Evolutionary conservation across 2,888 invertebrate genomes (phyloP).

Genomic region (Lasioglossum pauxillum): DNA sequence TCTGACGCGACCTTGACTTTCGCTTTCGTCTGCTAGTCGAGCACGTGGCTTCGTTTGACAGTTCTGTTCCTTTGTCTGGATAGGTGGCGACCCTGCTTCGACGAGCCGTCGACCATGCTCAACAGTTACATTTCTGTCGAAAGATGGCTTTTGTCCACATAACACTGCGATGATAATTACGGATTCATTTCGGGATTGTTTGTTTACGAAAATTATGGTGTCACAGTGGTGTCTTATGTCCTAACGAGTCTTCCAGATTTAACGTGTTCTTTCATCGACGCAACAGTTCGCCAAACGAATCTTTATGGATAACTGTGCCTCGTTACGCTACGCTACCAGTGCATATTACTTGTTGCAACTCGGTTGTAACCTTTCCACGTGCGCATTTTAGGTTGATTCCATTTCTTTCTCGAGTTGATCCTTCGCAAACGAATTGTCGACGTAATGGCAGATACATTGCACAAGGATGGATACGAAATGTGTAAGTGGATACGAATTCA

Average conservation of each 20-base stretch:
- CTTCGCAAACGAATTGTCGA: slow-evolving; percentile 3
- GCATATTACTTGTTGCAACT: slow-evolving; percentile 45
- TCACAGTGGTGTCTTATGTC: slow-evolving; percentile 1
- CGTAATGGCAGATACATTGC: slow-evolving; percentile 77
- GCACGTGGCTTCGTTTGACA: slow-evolving; percentile 76
- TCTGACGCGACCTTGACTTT: slow-evolving; percentile 54
- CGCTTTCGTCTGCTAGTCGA: slow-evolving; percentile 70
- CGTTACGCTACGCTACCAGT: slow-evolving; percentile 5
- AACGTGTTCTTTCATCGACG: background rate
- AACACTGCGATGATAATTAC: slow-evolving; percentile 35
- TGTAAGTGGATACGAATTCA: slow-evolving; percentile 70
- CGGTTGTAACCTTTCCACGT: slow-evolving; percentile 67
- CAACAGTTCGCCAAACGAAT: background rate
- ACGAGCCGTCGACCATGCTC: slow-evolving; percentile 25
- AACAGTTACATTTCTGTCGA: slow-evolving; percentile 57
- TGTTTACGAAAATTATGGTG: slow-evolving; percentile 34
- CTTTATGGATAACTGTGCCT: slow-evolving; percentile 47
- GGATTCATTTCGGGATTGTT: slow-evolving; percentile 59
- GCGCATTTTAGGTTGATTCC: slow-evolving; percentile 47
- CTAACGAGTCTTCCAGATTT: background rate
- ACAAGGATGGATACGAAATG: slow-evolving; percentile 78
- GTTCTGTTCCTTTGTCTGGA: slow-evolving; percentile 37
- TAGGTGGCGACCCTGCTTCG: slow-evolving; percentile 46
- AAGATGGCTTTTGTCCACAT: slow-evolving; percentile 56
- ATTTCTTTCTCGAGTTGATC: slow-evolving; percentile 16